Percentiles rank a stretch among this genome's conserved stretches.
Evolutionary conservation across 2,888 invertebrate species (phyloP).

Genomic region (Ornithoptera priamus): DNA sequence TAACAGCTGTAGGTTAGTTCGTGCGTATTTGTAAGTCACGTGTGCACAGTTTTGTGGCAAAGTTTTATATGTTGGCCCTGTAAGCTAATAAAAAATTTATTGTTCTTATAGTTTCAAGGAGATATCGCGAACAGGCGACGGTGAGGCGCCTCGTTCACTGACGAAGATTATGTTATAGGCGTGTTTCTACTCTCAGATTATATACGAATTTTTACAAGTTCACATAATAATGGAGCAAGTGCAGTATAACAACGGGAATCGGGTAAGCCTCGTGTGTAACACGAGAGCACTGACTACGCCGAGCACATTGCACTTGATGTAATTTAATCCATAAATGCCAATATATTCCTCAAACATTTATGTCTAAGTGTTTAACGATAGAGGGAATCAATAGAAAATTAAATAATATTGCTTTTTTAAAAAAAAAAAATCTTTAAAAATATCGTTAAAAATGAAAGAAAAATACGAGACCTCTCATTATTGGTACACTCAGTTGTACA

Average conservation of each 20-base stretch:
- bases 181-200: conserved; percentile 54
- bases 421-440: too few species aligned
- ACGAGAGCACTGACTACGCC: conserved; percentile 48
- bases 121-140: conserved; percentile 64
- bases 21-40: conserved; percentile 38
- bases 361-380: too few species aligned
- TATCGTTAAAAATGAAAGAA: too few species aligned
- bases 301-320: conserved; percentile 42
- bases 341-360: background rate
- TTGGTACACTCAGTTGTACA: too few species aligned
- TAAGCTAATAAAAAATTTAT: conserved; percentile 61
- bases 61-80: conserved; percentile 45
- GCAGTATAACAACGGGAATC: conserved; percentile 53
- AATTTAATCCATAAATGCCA: background rate
- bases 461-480: too few species aligned
- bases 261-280: conserved; percentile 67
- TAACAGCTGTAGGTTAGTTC: conserved; percentile 4
- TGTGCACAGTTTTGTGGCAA: conserved; percentile 55
- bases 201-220: conserved; percentile 47
- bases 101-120: conserved; percentile 77
- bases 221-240: conserved; percentile 58
- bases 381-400: too few species aligned
- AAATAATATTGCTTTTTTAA: too few species aligned
- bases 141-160: conserved; percentile 44
- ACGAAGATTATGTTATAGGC: conserved; percentile 67